Evolutionary conservation across 2,113 vertebrate species (phyloP).

Genomic region (Rhodinocichla rosea): DNA sequence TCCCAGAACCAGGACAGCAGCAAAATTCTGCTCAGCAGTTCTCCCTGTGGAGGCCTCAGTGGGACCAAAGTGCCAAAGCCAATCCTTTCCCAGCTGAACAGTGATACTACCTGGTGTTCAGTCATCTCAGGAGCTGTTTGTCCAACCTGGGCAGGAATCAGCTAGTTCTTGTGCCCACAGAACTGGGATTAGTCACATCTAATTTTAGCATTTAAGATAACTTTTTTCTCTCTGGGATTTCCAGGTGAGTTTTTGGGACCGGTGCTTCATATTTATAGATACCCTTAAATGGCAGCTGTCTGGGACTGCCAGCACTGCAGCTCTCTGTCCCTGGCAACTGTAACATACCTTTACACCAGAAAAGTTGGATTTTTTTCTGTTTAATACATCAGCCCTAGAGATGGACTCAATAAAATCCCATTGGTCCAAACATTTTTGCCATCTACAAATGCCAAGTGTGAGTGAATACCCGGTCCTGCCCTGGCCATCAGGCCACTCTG

Average conservation of each 20-base stretch:
- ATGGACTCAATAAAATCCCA: not conserved
- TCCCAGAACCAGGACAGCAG: not conserved
- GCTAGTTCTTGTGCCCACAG: not conserved
- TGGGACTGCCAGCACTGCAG: not conserved
- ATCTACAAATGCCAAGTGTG: not conserved
- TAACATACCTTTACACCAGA: not conserved
- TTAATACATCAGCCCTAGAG: not conserved
- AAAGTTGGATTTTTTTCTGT: not conserved
- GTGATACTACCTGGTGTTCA: not conserved
- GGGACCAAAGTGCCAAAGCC: not conserved
- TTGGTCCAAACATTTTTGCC: not conserved
- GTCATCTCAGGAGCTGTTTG: not conserved
- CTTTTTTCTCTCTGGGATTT: not conserved
- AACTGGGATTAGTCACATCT: not conserved
- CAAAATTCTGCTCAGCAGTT: not conserved
- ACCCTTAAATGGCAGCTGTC: not conserved
- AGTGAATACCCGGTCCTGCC: not conserved
- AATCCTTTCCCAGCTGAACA: not conserved
- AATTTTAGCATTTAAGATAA: not conserved
- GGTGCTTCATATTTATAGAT: not conserved
- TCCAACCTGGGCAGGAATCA: not conserved
- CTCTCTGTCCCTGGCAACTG: not conserved
- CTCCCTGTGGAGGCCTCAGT: not conserved
- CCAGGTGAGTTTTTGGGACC: not conserved
- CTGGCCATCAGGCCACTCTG: not conserved